These are phyloP conservation scores for Eristalinus sepulchralis DNA, from an alignment of 2,888 invertebrate species.

Conservation along the genomic window DNA sequence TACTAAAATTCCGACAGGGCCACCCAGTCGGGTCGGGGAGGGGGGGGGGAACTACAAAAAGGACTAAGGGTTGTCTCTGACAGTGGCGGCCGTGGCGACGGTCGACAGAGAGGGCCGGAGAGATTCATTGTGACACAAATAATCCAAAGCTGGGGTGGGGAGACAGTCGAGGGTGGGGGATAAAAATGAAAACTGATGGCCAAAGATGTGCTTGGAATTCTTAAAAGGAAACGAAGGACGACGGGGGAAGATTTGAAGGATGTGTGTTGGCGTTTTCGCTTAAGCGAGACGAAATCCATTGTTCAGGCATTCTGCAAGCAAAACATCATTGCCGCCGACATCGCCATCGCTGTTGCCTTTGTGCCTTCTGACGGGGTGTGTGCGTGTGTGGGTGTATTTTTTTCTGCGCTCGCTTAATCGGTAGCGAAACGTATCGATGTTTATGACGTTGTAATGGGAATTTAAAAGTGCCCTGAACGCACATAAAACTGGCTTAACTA, in stretches of 20 bases:
- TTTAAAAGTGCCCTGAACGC: slow-evolving; percentile 9
- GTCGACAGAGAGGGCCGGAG: background rate
- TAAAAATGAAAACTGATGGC: slow-evolving; percentile 69
- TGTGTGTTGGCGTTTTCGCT: background rate
- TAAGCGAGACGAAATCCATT: background rate
- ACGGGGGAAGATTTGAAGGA: slow-evolving; percentile 8
- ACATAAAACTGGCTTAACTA: slow-evolving; percentile 28
- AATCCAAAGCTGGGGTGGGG: slow-evolving; percentile 23
- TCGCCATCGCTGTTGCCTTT: too few relatives aligned
- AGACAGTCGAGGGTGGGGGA: slow-evolving; percentile 11
- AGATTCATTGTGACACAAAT: slow-evolving; percentile 51
- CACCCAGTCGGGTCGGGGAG: slow-evolving; percentile 1
- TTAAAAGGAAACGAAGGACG: slow-evolving; percentile 15
- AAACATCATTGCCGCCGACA: too few relatives aligned
- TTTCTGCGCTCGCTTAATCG: slow-evolving; percentile 1
- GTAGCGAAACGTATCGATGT: slow-evolving; percentile 15
- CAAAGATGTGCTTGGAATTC: slow-evolving; percentile 58
- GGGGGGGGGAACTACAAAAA: slow-evolving; percentile 2
- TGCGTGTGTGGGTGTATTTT: background rate
- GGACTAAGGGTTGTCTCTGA: background rate
- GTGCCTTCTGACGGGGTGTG: background rate
- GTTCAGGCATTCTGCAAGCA: background rate
- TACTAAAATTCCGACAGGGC: slow-evolving; percentile 49
- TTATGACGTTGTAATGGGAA: slow-evolving; percentile 28
- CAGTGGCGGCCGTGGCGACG: too few relatives aligned